Evolutionary conservation across 2,888 invertebrate species (phyloP), one percentile per base, ranked within the genome.

Genomic region (Phalera bucephala): DNA sequence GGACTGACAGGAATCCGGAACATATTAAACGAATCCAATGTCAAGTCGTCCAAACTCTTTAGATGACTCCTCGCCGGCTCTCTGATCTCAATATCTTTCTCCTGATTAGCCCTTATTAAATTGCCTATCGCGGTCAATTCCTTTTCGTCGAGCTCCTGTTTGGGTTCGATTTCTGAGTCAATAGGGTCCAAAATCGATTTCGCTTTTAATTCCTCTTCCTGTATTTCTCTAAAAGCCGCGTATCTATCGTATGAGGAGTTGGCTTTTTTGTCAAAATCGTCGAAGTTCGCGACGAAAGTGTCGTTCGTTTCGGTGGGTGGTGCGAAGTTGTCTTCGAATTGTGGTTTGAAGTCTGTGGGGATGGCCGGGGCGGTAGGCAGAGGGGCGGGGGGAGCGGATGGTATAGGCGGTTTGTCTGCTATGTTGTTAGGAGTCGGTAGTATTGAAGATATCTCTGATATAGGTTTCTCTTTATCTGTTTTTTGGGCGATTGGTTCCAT

Each of bases 211-310:
- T 94, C 93, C 70, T 95, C 95, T 61, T 95, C 94, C 53, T 96
- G 94, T 53, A 96, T 92, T 83, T 97, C 97, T 45, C 97, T 91
- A 64, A 97, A 97, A 0, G 95, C 97, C 0, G 97, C 97, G 72
- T 97, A 97, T 55, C 95, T 92, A 70, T 97, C 97, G 64, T 94
- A 95, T 0, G 92, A 78, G 0, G 92, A 80, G 40, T 92, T 91
- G 0, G 86, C 82, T 66, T 90, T 89, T 39, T 80, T 78, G 52
- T 88, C 79, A 52, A 93, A 93, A 59, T 93, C 91, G 25, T 93
- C 93, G 61, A 94, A 94, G 60, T 93, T 93, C 0, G 93, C 93
- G 6, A 93, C 92, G 57, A 94, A 95, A 3, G 91, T 80, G 12
- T 91, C 91, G 42, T 66, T 74, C 0, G 63, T 42, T 1, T 78